Conservation (phyloP, 1,140 invertebrate species). For the Vanessa tameamea region DNA sequence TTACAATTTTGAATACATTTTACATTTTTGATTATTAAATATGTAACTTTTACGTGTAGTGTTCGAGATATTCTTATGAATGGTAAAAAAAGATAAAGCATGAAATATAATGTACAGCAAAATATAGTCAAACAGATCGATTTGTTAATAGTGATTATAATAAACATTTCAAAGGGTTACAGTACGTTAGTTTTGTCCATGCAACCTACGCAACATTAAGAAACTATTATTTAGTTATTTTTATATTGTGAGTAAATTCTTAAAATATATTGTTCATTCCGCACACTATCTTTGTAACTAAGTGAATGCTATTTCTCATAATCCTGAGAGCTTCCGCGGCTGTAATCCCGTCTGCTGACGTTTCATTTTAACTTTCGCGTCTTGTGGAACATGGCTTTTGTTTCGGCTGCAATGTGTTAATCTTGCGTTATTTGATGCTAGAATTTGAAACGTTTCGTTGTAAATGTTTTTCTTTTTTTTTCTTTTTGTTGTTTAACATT, state of each 20-base stretch:
- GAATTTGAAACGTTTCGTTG: background rate
- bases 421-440: conserved; percentile 21
- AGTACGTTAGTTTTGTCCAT: no score
- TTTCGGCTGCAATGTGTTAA: conserved; percentile 21
- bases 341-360: conserved; percentile 26
- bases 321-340: conserved; percentile 20
- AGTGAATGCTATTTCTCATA: conserved; percentile 27
- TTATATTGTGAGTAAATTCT: background rate
- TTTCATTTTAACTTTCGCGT: conserved; percentile 27
- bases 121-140: no score
- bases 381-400: conserved; percentile 21
- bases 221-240: background rate
- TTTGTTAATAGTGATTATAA: background rate
- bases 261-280: background rate
- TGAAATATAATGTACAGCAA: no score
- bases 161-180: background rate
- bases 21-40: no score
- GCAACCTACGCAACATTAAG: background rate
- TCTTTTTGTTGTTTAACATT: background rate
- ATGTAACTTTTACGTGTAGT: no score
- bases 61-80: no score
- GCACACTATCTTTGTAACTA: conserved; percentile 10
- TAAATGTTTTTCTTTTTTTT: background rate
- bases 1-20: no score
- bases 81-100: no score